These are phyloP conservation scores for Unio pictorum DNA, from an alignment of 2,888 invertebrate genomes.

Conservation along the genomic window DNA sequence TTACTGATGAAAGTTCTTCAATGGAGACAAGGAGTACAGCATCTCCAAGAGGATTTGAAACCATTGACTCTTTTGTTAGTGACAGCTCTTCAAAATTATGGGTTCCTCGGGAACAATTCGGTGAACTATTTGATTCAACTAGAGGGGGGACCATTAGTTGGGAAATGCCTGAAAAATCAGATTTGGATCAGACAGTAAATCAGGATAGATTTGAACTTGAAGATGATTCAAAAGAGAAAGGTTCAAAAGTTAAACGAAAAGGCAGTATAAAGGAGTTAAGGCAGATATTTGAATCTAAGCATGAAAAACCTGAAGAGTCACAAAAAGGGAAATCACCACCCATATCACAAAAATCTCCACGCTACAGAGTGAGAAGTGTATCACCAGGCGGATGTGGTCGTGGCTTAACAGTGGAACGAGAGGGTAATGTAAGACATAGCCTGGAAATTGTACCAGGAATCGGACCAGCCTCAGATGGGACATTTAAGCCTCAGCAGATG, in stretches of 20 bases:
- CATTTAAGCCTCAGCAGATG: conserved; percentile 43
- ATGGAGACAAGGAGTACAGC: conserved; percentile 15
- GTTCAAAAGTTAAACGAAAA: conserved; percentile 47
- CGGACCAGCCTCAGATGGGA: conserved; percentile 20
- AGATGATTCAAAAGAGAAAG: conserved; percentile 14
- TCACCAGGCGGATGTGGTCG: conserved; percentile 34
- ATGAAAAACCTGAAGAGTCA: conserved; percentile 16
- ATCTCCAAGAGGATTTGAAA: conserved; percentile 7
- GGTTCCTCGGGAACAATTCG: too few relatives aligned
- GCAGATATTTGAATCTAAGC: conserved; percentile 57
- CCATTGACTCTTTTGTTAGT: conserved; percentile 14
- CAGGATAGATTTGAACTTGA: conserved; percentile 18
- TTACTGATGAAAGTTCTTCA: conserved; percentile 4
- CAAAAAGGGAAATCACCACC: conserved; percentile 14
- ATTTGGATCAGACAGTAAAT: conserved; percentile 23
- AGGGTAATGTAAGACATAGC: conserved; percentile 48
- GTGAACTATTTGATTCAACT: neutral
- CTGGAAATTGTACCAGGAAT: conserved; percentile 34
- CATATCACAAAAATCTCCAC: conserved; percentile 20
- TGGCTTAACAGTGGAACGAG: conserved; percentile 16
- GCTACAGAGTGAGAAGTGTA: conserved; percentile 39
- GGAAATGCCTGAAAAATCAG: conserved; percentile 7
- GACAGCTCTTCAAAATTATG: conserved; percentile 31
- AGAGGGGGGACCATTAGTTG: conserved; percentile 5
- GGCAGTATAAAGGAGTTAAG: conserved; percentile 65